These are phyloP conservation scores for Macropis europaea DNA, from an alignment of 2,888 invertebrate species.

Conservation along the genomic window DNA sequence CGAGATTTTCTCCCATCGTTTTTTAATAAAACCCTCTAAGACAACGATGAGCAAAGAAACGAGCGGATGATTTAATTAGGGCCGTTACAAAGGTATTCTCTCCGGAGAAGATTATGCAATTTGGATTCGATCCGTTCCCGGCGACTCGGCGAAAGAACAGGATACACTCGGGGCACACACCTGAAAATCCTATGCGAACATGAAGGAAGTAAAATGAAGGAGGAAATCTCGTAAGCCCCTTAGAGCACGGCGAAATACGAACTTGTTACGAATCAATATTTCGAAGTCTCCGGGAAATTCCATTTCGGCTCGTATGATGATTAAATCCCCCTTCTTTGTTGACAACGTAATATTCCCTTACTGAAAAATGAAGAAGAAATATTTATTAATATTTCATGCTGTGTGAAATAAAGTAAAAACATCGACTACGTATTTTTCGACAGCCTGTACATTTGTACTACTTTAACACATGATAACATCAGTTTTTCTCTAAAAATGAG, in stretches of 20 bases:
- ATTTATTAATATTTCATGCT: too few relatives aligned
- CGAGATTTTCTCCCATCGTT: slow-evolving; percentile 13
- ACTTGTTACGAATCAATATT: slow-evolving; percentile 71
- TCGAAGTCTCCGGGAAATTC: too few relatives aligned
- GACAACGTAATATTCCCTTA: too few relatives aligned
- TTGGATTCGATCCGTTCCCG: slow-evolving; percentile 50
- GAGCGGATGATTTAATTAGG: slow-evolving; percentile 41
- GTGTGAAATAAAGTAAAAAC: too few relatives aligned
- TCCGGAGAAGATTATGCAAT: slow-evolving; percentile 56
- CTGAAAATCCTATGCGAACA: slow-evolving; percentile 54
- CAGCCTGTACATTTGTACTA: too few relatives aligned
- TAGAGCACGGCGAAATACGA: slow-evolving; percentile 52
- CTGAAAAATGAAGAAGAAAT: too few relatives aligned
- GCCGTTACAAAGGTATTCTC: slow-evolving; percentile 25
- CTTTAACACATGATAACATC: too few relatives aligned
- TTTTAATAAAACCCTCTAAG: neutral
- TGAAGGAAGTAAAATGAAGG: slow-evolving; percentile 66
- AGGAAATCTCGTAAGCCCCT: slow-evolving; percentile 67
- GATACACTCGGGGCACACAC: slow-evolving; percentile 31
- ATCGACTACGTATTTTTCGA: too few relatives aligned
- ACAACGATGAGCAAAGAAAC: slow-evolving; percentile 8
- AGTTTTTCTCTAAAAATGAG: too few relatives aligned
- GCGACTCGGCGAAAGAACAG: slow-evolving; percentile 17
- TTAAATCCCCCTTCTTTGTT: too few relatives aligned
- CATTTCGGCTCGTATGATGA: too few relatives aligned